Evolutionary conservation across 1,140 invertebrate genomes (phyloP), one percentile per base, ranked within the genome.

Genomic region (Yoshiicerus persimilis): DNA sequence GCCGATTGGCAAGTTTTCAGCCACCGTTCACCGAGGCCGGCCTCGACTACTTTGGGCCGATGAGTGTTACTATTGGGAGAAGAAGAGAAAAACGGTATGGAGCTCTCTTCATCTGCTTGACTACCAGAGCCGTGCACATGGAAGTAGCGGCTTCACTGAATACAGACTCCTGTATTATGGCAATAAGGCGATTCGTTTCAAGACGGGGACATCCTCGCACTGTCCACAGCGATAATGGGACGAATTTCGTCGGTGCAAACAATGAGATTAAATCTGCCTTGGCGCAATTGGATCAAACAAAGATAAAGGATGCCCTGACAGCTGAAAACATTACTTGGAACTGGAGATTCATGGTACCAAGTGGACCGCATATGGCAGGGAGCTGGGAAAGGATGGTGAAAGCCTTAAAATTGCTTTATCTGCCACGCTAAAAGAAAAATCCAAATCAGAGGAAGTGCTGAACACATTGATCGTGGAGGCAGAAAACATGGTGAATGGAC

Each of bases 261-360:
- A 20, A 0, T 2, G 64, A 66, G 27, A 11, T 66, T 9, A 1
- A 23, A 5, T 1, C 25, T 27, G n/a, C 16, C 3, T 27, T 66
- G 8, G 64, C 64, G 6, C 10, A 27, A 27, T 23, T 66, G 1
- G 64, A 66, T 66, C 23, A 66, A 13, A 9, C 25, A 27, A 64
- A 23, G 6, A 23, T 64, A 20, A 23, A 1, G 8, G 25, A 66
- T 2, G 23, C 6, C 4, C 10, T 27, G 64, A 27, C 23, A 9
- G 10, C n/a, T 25, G 27, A n/a, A n/a, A n/a, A n/a, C n/a, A n/a
- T n/a, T n/a, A n/a, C n/a, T 2, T 1, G 23, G 23, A 66, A 66
- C 23, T 91, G 90, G 89, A 32, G 89, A 13, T 91, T 91, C 64
- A 91, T 75, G n/a, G 88, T 89, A n/a, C 91, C 91, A 3, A 1